Percentiles rank a stretch among this genome's conserved stretches.
These are phyloP conservation scores for Littorina saxatilis DNA, from an alignment of 1,140 invertebrate species.

Conservation along the genomic window DNA sequence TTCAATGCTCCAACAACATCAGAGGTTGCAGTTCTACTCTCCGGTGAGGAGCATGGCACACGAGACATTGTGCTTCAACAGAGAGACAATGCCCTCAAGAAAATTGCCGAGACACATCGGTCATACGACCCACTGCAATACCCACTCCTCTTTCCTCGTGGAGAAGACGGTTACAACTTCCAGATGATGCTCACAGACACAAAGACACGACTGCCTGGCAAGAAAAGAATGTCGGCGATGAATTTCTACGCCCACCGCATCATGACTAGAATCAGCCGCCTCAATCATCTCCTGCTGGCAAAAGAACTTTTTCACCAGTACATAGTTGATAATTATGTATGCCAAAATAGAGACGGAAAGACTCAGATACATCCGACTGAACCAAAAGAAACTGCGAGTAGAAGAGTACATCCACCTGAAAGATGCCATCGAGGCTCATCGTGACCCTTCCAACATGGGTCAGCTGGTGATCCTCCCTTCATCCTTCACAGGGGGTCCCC, in stretches of 20 bases:
- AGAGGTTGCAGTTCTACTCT: conserved; percentile 7
- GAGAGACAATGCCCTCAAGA: background rate
- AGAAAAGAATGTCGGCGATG: conserved; percentile 41
- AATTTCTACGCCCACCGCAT: conserved; percentile 45
- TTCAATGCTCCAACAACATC: background rate
- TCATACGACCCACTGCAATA: conserved; percentile 23
- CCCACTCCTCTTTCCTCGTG: conserved; percentile 4
- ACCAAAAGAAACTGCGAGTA: conserved; percentile 56
- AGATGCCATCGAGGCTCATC: conserved; percentile 50
- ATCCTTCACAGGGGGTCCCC: conserved; percentile 70
- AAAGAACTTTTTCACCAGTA: conserved; percentile 72
- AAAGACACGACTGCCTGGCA: background rate
- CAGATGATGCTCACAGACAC: background rate
- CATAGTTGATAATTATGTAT: conserved; percentile 75
- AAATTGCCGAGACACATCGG: background rate
- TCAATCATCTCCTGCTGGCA: conserved; percentile 61
- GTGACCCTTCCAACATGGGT: conserved; percentile 58
- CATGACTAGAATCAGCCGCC: conserved; percentile 8
- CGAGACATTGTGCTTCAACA: background rate
- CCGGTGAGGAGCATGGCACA: background rate
- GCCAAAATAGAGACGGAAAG: conserved; percentile 69
- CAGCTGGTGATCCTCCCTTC: conserved; percentile 74
- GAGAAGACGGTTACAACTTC: background rate
- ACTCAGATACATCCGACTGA: conserved; percentile 58
- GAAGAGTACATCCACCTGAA: conserved; percentile 57